Evolutionary conservation across 1,140 invertebrate species (phyloP).

Genomic region (Ruditapes philippinarum): DNA sequence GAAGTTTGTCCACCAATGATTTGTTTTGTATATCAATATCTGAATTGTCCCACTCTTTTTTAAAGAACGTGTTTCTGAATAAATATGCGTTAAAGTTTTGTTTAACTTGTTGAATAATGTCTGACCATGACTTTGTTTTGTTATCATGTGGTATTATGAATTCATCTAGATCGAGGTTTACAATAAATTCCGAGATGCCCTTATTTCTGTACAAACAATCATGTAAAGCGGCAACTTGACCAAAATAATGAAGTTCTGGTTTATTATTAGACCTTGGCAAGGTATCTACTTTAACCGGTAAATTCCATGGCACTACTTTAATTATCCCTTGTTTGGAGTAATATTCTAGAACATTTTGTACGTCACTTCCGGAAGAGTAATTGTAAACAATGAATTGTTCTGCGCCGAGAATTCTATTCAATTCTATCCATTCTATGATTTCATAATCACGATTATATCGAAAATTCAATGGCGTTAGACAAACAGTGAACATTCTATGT

Average conservation of each 20-base stretch:
- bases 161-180: conserved; percentile 66
- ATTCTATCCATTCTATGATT: conserved; percentile 96
- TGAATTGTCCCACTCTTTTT: conserved; percentile 38
- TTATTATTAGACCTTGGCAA: conserved; percentile 59
- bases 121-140: not conserved
- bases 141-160: conserved; percentile 63
- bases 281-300: conserved; percentile 90
- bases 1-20: not conserved
- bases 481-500: conserved; percentile 94
- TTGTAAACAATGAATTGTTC: conserved; percentile 97
- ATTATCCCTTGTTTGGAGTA: conserved; percentile 90
- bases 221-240: conserved; percentile 63
- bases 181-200: conserved; percentile 39
- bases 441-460: conserved; percentile 92
- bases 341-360: conserved; percentile 90
- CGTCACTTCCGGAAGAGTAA: conserved; percentile 93
- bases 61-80: conserved; percentile 65
- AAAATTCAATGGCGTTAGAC: conserved; percentile 97
- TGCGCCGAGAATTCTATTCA: conserved; percentile 95
- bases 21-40: not conserved
- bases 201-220: conserved; percentile 65
- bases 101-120: not conserved
- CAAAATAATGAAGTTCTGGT: conserved; percentile 61
- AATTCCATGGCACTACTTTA: conserved; percentile 93
- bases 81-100: not conserved